Evolutionary conservation across 2,797 vertebrate species (phyloP), one percentile per base, ranked within the genome.

Genomic region (Pipistrellus kuhlii): DNA sequence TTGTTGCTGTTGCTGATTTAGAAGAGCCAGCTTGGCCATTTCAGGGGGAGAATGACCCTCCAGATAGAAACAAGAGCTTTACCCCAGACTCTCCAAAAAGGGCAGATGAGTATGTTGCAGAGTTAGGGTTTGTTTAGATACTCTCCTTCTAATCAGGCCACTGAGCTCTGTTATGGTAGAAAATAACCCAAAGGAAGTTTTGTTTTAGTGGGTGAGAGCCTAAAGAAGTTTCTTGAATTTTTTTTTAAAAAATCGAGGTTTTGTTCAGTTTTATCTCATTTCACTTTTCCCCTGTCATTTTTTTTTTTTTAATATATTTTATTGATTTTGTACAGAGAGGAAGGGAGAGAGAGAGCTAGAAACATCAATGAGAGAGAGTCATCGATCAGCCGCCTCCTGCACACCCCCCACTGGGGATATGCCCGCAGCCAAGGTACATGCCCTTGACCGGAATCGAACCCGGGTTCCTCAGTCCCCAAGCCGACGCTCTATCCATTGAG

Each of bases 1-100:
- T 88, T 95, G n/a, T 93, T 88, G 25, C n/a, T 90, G 7, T 93
- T 88, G 25, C n/a, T 90, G 7, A 75, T 90, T 91, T 80, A n/a
- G 27, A 92, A 85, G 46, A 55, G 64, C 32, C 23, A 7, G 14
- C 35, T 77, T 88, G 23, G 41, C 44, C 18, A 17, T 46, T 64
- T 17, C 64, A 20, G 27, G 5, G 23, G n/a, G 2, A 85, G 23
- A 30, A n/a, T 77, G n/a, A 66, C n/a, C 38, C 14, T n/a, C n/a
- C 25, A 78, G 62, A 17, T 21, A 78, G 64, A 78, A 72, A 73
- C 35, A 55, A 64, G 87, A 88, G 11, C 41, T 66, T 78, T 46
- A 68, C 25, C 6, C 32, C 53, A 30, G 41, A 23, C 32, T 76
- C 32, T 41, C n/a, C 64, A 48, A 66, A 92, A 44, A 25, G 6